A percentile compares a stretch with the other conserved stretches of the same genome.
phyloP scores from a whole-genome alignment of 2,888 invertebrate genomes.

The Nematopogon swammerdamellus region DNA sequence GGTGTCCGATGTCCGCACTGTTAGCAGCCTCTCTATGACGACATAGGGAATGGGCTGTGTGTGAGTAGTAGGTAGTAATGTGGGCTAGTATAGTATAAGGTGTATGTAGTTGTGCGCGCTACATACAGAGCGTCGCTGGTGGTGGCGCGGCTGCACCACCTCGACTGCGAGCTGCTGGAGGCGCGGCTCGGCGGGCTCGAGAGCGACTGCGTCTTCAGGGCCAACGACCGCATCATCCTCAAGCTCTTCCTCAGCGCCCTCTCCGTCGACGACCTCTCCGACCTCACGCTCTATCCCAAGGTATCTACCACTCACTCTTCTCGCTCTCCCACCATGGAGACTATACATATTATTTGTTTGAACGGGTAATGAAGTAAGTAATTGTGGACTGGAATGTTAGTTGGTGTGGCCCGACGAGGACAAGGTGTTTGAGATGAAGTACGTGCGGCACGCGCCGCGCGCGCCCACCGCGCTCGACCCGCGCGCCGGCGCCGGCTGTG shows the following conservation, averaged over 20 bases:
- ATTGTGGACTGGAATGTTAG: too few species aligned
- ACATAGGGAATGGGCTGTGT: too few species aligned
- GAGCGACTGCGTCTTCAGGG: slow-evolving; percentile 73
- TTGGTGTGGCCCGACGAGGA: slow-evolving; percentile 76
- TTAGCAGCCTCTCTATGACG: too few species aligned
- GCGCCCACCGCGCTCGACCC: slow-evolving; percentile 44
- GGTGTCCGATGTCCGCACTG: too few species aligned
- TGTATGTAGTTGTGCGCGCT: too few species aligned
- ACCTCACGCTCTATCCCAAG: slow-evolving; percentile 73
- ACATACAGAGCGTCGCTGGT: slow-evolving; percentile 61
- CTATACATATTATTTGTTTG: too few species aligned
- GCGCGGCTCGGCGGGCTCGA: slow-evolving; percentile 64
- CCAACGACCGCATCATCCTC: slow-evolving; percentile 73
- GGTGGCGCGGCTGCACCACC: slow-evolving; percentile 63
- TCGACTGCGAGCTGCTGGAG: slow-evolving; percentile 67
- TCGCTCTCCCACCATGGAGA: too few species aligned
- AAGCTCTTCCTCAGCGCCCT: slow-evolving; percentile 65
- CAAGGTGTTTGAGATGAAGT: slow-evolving; percentile 75
- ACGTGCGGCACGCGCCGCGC: slow-evolving; percentile 64
- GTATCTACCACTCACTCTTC: too few species aligned
- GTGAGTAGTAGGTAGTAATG: too few species aligned
- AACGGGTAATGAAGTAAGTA: too few species aligned
- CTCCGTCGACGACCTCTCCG: slow-evolving; percentile 68
- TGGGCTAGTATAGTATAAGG: too few species aligned
- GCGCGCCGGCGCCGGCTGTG: slow-evolving; percentile 26